Conservation (phyloP, 2,888 invertebrate species). For the Thereva unica region DNA sequence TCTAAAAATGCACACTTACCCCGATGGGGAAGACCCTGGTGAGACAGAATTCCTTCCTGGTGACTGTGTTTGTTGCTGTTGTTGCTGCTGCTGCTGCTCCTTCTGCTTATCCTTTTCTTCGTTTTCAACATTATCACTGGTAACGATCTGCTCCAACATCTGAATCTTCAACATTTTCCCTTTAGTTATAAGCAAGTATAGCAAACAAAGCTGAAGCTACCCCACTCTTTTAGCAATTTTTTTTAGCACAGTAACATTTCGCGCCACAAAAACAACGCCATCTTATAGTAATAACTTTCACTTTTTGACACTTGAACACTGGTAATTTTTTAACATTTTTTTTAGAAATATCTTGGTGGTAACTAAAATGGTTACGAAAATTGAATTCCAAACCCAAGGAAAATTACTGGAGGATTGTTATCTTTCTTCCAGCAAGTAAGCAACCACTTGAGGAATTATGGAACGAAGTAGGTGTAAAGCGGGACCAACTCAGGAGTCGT, state of each 20-base stretch:
- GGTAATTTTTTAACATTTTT: too few relatives aligned
- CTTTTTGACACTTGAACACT: too few relatives aligned
- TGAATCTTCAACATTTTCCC: constrained; percentile 72
- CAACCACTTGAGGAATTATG: too few relatives aligned
- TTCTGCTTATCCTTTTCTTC: constrained; percentile 41
- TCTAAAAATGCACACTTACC: constrained; percentile 50
- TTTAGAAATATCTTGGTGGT: too few relatives aligned
- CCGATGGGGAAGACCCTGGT: constrained; percentile 56
- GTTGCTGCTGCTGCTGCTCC: constrained; percentile 38
- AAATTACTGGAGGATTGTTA: too few relatives aligned
- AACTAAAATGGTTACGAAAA: too few relatives aligned
- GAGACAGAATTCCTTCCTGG: constrained; percentile 47
- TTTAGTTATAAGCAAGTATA: not conserved
- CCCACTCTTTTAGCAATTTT: not conserved
- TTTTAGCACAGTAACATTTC: not conserved
- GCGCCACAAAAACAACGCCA: too few relatives aligned
- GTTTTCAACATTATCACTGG: constrained; percentile 60
- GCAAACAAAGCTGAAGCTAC: not conserved
- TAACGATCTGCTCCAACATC: constrained; percentile 75
- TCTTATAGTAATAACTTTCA: too few relatives aligned
- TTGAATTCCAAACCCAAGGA: too few relatives aligned
- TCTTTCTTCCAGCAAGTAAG: too few relatives aligned
- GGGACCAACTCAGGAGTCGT: too few relatives aligned
- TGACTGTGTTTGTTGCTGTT: constrained; percentile 13
- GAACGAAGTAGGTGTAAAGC: too few relatives aligned